A percentile compares a stretch with the other conserved stretches of the same genome.
Conservation (phyloP, 2,797 vertebrate species). For the Phyllotis vaccarum region DNA sequence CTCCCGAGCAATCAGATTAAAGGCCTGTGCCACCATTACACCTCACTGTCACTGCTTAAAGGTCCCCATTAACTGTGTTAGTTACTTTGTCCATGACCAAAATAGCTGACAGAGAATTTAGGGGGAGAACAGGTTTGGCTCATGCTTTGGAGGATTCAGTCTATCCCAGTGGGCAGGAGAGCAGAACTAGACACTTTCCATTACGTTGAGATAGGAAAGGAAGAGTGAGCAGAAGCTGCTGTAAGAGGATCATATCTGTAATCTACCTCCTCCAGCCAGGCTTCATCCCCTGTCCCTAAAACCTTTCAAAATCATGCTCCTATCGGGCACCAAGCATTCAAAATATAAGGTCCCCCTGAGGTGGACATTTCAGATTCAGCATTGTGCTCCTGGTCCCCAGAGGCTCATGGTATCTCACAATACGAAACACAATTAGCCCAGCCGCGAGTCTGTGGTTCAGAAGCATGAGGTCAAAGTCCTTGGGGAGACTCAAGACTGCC, state of each 20-base stretch:
- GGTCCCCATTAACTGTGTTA: too few species aligned
- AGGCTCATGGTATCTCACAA: not conserved
- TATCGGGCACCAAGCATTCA: not conserved
- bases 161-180: not conserved
- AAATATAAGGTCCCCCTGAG: not conserved
- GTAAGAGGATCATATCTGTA: not conserved
- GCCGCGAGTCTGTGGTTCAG: not conserved
- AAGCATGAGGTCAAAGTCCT: not conserved
- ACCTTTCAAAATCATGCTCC: not conserved
- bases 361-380: not conserved
- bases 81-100: not conserved
- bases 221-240: not conserved
- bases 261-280: not conserved
- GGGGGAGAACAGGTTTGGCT: not conserved
- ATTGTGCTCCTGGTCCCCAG: not conserved
- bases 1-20: too few species aligned
- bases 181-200: not conserved
- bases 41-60: not conserved
- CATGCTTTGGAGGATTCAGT: not conserved
- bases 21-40: too few species aligned
- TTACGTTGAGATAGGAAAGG: not conserved
- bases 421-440: not conserved
- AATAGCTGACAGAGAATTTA: not conserved
- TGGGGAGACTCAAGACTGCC: not conserved
- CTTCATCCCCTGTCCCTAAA: not conserved